phyloP scores from a whole-genome alignment of 2,888 invertebrate genomes.

The Leucozona laternaria region DNA sequence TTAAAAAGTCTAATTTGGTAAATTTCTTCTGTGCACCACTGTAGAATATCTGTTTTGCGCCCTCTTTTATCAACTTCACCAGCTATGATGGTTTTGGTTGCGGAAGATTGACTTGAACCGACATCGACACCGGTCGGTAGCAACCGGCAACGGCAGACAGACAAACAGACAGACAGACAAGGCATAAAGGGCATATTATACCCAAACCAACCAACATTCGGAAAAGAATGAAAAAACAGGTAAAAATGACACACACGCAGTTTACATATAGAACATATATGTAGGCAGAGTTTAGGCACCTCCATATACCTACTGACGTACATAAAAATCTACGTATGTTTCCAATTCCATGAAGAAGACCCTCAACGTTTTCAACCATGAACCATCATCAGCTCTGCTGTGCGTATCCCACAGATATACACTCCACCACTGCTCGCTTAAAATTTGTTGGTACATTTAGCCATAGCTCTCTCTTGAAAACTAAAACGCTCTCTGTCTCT shows the following conservation, averaged over 20 bases:
- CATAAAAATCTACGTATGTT: neutral
- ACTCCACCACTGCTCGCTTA: constrained; percentile 18
- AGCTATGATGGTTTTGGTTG: constrained; percentile 43
- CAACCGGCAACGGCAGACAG: neutral
- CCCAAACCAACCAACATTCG: constrained; percentile 20
- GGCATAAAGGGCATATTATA: constrained; percentile 30
- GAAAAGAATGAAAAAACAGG: constrained; percentile 51
- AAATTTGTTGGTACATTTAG: neutral
- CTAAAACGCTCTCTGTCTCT: constrained; percentile 53
- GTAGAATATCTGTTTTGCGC: constrained; percentile 33
- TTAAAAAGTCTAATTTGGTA: no score
- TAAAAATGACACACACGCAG: constrained; percentile 54
- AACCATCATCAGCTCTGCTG: constrained; percentile 34
- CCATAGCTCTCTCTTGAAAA: constrained; percentile 51
- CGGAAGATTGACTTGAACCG: constrained; percentile 66
- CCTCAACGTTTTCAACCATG: constrained; percentile 52
- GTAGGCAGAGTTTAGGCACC: neutral
- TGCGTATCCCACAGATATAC: constrained; percentile 56
- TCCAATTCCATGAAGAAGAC: constrained; percentile 33
- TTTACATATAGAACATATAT: neutral
- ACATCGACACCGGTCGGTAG: constrained; percentile 46
- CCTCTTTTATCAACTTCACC: constrained; percentile 61
- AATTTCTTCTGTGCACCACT: constrained; percentile 29
- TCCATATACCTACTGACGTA: neutral
- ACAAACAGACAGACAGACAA: constrained; percentile 24